These are phyloP conservation scores for Phenganax subtilis DNA, from an alignment of 92 coral and sea anemone species.

Conservation along the genomic window DNA sequence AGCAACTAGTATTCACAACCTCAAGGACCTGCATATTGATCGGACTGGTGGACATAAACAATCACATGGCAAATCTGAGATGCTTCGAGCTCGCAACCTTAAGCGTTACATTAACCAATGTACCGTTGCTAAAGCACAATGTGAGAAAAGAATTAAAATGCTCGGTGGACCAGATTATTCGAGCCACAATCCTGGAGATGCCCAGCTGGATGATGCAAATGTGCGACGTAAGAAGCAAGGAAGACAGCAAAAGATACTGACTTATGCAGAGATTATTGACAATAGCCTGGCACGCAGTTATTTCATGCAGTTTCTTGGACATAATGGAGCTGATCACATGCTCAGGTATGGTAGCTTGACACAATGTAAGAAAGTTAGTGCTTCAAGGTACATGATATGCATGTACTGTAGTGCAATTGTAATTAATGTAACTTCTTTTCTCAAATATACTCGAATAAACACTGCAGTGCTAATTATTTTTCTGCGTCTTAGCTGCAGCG, in stretches of 20 bases:
- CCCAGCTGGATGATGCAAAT: constrained; percentile 53
- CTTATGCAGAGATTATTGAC: constrained; percentile 84
- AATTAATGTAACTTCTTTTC: no score
- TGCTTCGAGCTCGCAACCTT: constrained; percentile 84
- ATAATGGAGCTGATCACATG: constrained; percentile 62
- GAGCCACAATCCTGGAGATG: constrained; percentile 52
- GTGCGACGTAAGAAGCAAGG: constrained; percentile 42
- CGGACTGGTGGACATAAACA: constrained; percentile 63
- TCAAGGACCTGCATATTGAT: constrained; percentile 76
- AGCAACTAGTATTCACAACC: constrained; percentile 91
- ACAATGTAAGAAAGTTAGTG: background rate
- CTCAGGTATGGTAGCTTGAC: constrained; percentile 59
- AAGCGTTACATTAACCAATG: constrained; percentile 94
- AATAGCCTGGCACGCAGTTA: constrained; percentile 94
- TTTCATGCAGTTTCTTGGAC: constrained; percentile 89
- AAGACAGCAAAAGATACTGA: constrained; percentile 61
- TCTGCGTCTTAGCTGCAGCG: no score
- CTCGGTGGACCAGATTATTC: constrained; percentile 98
- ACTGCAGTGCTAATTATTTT: no score
- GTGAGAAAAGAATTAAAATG: constrained; percentile 86
- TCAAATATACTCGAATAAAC: no score
- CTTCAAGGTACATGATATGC: no score
- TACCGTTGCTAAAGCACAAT: constrained; percentile 94
- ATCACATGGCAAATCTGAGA: constrained; percentile 73
- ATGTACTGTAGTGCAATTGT: no score